Evolutionary conservation across 1,140 invertebrate species (phyloP).

Genomic region (Hycleus cichorii): DNA sequence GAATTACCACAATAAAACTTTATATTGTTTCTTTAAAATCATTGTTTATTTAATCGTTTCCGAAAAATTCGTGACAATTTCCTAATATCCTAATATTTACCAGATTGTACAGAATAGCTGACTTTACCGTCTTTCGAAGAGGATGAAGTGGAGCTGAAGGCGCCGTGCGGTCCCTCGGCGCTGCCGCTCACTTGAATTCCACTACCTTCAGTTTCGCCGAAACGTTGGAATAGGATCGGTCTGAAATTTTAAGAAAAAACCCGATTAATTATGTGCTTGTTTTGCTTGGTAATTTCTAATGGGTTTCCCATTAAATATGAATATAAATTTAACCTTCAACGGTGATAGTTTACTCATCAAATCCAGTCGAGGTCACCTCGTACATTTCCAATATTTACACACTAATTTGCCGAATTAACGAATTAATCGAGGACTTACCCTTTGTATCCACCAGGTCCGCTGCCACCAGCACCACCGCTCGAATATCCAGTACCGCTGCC

Average conservation of each 20-base stretch:
- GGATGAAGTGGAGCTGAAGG: conserved; percentile 32
- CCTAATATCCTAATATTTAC: conserved; percentile 27
- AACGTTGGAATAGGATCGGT: conserved; percentile 28
- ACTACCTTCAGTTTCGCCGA: conserved; percentile 30
- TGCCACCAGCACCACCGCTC: conserved; percentile 9
- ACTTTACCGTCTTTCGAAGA: conserved; percentile 33
- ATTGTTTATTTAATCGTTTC: too few species aligned
- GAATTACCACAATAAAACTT: too few species aligned
- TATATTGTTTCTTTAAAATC: too few species aligned
- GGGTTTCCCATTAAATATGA: background rate
- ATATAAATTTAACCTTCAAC: too few species aligned
- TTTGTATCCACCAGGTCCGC: conserved; percentile 17
- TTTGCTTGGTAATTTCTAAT: background rate
- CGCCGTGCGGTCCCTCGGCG: conserved; percentile 29
- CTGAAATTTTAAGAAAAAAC: conserved; percentile 20
- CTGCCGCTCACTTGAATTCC: conserved; percentile 29
- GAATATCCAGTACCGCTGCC: conserved; percentile 15
- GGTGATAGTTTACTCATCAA: too few species aligned
- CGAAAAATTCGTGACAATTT: too few species aligned
- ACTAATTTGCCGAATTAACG: background rate
- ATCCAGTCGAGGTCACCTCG: too few species aligned
- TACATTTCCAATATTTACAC: too few species aligned
- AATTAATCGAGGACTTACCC: conserved; percentile 11
- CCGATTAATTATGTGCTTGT: background rate
- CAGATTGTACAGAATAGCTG: conserved; percentile 31